Conservation (phyloP, 2,797 vertebrate species). For the Mormyrops attenuatus region DNA sequence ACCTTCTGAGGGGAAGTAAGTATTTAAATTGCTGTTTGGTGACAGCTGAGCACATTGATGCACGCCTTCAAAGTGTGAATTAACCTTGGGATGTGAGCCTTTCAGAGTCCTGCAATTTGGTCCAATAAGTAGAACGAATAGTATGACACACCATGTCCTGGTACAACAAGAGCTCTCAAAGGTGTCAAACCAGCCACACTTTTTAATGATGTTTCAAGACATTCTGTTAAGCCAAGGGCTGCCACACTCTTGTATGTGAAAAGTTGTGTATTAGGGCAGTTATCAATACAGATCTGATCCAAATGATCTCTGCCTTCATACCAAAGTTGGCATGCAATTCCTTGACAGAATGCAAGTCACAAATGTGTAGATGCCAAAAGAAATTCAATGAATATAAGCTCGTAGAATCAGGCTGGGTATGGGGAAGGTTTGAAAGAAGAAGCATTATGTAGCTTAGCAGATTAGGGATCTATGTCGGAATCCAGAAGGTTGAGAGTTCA, state of each 20-base stretch:
- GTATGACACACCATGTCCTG: not conserved
- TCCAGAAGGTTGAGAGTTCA: not conserved
- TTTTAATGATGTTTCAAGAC: not conserved
- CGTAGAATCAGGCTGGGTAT: conserved; percentile 43
- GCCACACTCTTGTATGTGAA: conserved; percentile 9
- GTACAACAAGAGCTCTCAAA: not conserved
- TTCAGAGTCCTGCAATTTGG: conserved; percentile 23
- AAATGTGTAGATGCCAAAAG: not conserved
- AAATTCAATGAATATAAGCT: conserved; percentile 6
- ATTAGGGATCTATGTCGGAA: not conserved
- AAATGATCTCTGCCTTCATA: not conserved
- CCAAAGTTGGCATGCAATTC: not conserved
- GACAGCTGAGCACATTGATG: conserved; percentile 20
- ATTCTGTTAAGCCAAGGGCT: not conserved
- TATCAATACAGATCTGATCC: conserved; percentile 23
- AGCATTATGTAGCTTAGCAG: not conserved
- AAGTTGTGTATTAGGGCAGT: conserved; percentile 18
- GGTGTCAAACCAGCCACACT: conserved; percentile 8
- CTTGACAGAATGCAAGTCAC: not conserved
- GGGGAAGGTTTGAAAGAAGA: conserved; percentile 16
- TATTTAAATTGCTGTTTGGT: not conserved
- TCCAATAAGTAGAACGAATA: not conserved
- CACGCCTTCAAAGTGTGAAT: conserved; percentile 19
- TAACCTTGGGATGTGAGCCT: conserved; percentile 23
- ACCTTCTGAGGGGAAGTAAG: not conserved